These are phyloP conservation scores for Pelecanus crispus DNA, from an alignment of 2,113 vertebrate species.

Conservation along the genomic window DNA sequence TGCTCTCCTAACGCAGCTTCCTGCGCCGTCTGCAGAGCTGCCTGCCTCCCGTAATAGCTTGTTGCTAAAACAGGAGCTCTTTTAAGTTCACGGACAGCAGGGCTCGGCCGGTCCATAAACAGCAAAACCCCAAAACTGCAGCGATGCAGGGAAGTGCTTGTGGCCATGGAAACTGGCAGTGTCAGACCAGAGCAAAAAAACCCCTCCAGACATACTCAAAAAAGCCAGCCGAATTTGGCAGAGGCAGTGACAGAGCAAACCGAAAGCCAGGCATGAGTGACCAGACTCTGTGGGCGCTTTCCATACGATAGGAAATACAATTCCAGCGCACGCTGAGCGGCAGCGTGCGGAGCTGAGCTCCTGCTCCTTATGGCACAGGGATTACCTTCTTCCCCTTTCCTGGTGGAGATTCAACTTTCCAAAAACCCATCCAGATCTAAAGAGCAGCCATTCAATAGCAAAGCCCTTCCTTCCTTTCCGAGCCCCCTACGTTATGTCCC, in stretches of 20 bases:
- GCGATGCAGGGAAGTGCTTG: background rate
- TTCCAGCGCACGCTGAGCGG: background rate
- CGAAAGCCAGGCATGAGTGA: background rate
- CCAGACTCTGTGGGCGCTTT: background rate
- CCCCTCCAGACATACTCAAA: background rate
- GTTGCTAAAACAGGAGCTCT: background rate
- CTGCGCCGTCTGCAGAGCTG: background rate
- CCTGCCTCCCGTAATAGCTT: background rate
- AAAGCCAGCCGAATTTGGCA: background rate
- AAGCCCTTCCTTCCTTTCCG: background rate
- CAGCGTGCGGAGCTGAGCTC: background rate
- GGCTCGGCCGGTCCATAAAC: background rate
- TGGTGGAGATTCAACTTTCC: background rate
- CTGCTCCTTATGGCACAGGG: background rate
- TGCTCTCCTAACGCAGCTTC: accelerated
- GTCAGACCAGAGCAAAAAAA: background rate
- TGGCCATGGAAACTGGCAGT: background rate
- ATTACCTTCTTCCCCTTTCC: background rate
- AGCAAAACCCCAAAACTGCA: background rate
- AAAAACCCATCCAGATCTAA: background rate
- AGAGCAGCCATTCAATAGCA: background rate
- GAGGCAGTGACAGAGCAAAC: background rate
- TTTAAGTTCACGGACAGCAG: background rate
- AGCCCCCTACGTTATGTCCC: background rate
- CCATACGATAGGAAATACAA: background rate